These are phyloP conservation scores for Palythoa grandiflora DNA, from an alignment of 92 coral and sea anemone genomes.

Conservation along the genomic window DNA sequence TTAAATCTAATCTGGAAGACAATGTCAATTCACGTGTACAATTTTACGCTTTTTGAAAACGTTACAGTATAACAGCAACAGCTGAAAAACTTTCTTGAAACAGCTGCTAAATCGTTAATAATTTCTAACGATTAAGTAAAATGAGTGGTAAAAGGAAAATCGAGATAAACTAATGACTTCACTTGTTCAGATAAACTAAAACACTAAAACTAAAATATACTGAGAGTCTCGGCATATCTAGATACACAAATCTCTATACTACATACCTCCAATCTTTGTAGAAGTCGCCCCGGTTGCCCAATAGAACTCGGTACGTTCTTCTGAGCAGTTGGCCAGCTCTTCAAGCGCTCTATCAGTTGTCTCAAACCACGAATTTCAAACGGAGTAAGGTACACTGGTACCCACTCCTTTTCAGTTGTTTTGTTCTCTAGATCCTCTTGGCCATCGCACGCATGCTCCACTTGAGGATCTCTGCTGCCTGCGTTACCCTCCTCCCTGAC, in stretches of 20 bases:
- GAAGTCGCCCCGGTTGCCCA: slow-evolving; percentile 68
- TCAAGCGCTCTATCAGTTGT: slow-evolving; percentile 74
- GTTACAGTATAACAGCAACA: background rate
- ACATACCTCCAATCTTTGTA: slow-evolving; percentile 85
- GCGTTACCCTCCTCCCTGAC: slow-evolving; percentile 56
- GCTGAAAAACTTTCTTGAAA: background rate
- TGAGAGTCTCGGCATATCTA: background rate
- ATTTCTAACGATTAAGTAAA: background rate
- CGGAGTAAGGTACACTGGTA: slow-evolving; percentile 84
- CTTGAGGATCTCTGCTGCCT: slow-evolving; percentile 54
- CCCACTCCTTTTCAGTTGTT: slow-evolving; percentile 75
- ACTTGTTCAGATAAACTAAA: background rate
- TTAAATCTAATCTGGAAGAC: background rate
- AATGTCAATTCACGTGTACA: background rate
- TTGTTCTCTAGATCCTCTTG: slow-evolving; percentile 46
- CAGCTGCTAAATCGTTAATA: background rate
- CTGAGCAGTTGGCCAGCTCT: slow-evolving; percentile 83
- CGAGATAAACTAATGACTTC: background rate
- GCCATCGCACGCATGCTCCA: slow-evolving; percentile 44
- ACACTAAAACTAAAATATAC: background rate
- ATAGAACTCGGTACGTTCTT: slow-evolving; percentile 75
- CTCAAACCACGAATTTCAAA: slow-evolving; percentile 75
- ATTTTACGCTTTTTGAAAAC: background rate
- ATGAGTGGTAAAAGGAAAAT: background rate
- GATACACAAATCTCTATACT: background rate